These are phyloP conservation scores for Teinopalpus imperialis DNA, from an alignment of 2,888 invertebrate species.

Conservation along the genomic window DNA sequence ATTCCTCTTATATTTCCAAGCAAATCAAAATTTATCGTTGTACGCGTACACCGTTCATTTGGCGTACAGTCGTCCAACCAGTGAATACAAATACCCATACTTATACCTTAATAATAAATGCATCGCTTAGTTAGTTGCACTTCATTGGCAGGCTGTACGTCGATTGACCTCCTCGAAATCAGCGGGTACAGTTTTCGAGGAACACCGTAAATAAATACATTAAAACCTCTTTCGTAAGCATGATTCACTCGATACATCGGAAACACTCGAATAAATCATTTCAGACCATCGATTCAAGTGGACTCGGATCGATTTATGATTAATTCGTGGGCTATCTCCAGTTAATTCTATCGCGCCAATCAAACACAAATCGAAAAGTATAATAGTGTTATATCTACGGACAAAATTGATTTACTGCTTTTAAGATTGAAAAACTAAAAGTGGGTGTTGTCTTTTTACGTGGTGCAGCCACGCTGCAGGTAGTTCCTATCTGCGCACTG, in stretches of 20 bases:
- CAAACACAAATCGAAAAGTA: constrained; percentile 4
- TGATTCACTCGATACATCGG: constrained; percentile 20
- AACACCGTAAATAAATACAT: constrained; percentile 20
- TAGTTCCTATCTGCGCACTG: too few species aligned
- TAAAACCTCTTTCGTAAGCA: constrained; percentile 6
- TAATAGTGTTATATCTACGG: constrained; percentile 1
- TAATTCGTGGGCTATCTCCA: constrained; percentile 5
- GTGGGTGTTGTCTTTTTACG: too few species aligned
- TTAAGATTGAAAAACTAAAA: background rate
- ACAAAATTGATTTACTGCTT: constrained; percentile 2
- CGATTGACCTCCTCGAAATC: constrained; percentile 19
- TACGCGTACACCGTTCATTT: constrained; percentile 6
- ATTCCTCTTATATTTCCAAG: constrained; percentile 14
- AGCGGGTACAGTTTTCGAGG: constrained; percentile 21
- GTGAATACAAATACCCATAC: background rate
- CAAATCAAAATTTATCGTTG: constrained; percentile 19
- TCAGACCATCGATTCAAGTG: constrained; percentile 18
- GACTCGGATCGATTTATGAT: constrained; percentile 8
- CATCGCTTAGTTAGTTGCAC: background rate
- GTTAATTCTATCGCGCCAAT: constrained; percentile 5
- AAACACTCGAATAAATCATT: constrained; percentile 18
- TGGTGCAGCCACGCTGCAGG: too few species aligned
- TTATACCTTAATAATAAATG: background rate
- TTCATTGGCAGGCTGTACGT: constrained; percentile 12
- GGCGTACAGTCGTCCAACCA: background rate